Conservation (phyloP, 2,113 vertebrate species). For the Heptranchias perlo region DNA sequence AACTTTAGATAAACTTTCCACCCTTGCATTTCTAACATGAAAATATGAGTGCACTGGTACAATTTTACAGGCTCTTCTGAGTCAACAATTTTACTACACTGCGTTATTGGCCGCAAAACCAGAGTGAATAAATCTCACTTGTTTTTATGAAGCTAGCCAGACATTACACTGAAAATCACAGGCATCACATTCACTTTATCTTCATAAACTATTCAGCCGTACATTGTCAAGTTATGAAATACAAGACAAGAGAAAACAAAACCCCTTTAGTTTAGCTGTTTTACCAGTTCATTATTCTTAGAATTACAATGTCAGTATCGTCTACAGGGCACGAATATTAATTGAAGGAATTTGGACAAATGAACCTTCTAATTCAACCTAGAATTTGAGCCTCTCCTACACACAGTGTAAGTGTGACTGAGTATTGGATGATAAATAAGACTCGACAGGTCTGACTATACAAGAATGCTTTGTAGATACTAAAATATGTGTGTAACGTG, state of each 20-base stretch:
- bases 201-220: neutral
- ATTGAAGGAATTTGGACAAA: neutral
- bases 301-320: neutral
- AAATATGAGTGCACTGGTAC: neutral
- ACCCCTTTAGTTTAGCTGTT: neutral
- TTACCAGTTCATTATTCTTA: neutral
- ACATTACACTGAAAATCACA: conserved; percentile 1
- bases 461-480: neutral
- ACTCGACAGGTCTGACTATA: neutral
- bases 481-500: neutral
- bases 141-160: neutral
- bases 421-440: neutral
- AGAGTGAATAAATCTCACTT: neutral
- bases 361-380: neutral
- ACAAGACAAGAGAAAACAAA: neutral
- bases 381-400: neutral
- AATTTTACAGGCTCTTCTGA: neutral
- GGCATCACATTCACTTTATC: neutral
- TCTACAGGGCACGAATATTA: too few relatives aligned
- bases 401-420: neutral
- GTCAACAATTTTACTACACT: neutral
- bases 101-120: neutral
- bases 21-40: too few relatives aligned
- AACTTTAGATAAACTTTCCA: too few relatives aligned
- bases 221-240: neutral